A percentile compares a stretch with the other conserved stretches of the same genome.
These are phyloP conservation scores for Aplysina aerophoba DNA, from an alignment of 37 sponge, comb jelly and placozoan genomes.

Conservation along the genomic window DNA sequence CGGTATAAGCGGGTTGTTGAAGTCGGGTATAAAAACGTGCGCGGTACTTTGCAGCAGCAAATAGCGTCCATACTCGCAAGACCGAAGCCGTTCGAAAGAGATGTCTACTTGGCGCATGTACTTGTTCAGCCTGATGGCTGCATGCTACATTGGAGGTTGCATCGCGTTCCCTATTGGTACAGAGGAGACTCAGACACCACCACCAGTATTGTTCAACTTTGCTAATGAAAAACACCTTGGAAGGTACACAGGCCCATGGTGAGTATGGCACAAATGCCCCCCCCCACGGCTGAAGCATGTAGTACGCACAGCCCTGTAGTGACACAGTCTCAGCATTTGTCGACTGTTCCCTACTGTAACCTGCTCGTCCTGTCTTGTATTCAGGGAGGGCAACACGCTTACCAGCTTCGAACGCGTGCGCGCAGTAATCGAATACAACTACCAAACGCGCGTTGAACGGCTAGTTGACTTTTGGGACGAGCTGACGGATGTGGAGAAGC, in stretches of 20 bases:
- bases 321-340: too few species aligned
- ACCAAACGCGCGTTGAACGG: too few species aligned
- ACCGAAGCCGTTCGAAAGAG: slow-evolving; percentile 48
- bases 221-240: background rate
- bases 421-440: background rate
- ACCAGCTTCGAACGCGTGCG: slow-evolving; percentile 9
- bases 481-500: background rate
- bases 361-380: background rate
- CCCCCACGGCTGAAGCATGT: too few species aligned
- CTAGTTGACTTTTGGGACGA: background rate
- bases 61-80: too few species aligned
- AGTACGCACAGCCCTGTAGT: too few species aligned
- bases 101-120: slow-evolving; percentile 51
- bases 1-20: too few species aligned
- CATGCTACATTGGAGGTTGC: slow-evolving; percentile 43
- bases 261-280: background rate
- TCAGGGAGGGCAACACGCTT: background rate
- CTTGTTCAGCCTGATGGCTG: slow-evolving; percentile 48
- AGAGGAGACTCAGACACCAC: background rate
- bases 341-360: too few species aligned
- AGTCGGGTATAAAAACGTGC: too few species aligned
- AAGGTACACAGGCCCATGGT: slow-evolving; percentile 13
- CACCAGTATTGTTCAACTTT: background rate
- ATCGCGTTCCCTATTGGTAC: too few species aligned
- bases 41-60: too few species aligned